Conservation (phyloP, 1,140 invertebrate species). For the Neuroterus valhalla region DNA sequence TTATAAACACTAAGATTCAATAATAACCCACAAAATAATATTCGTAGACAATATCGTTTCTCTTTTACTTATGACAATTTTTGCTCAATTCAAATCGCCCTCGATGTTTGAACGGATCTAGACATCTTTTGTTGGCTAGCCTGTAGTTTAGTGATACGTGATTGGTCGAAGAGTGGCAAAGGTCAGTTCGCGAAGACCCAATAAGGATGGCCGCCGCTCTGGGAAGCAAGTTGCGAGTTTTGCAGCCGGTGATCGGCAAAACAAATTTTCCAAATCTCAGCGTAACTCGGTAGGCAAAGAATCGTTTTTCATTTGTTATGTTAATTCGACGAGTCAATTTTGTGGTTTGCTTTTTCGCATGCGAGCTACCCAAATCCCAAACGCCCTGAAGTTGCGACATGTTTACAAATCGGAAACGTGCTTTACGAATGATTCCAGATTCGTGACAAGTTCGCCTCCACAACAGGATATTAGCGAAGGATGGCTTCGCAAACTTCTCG, state of each 20-base stretch:
- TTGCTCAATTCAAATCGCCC: background rate
- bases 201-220: slow-evolving; percentile 64
- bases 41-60: background rate
- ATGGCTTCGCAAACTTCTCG: slow-evolving; percentile 76
- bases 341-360: background rate
- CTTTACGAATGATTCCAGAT: slow-evolving; percentile 45
- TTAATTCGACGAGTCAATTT: background rate
- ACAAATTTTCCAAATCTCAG: slow-evolving; percentile 36
- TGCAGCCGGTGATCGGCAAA: slow-evolving; percentile 58
- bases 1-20: no score
- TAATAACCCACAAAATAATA: background rate
- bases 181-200: slow-evolving; percentile 42
- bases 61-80: background rate
- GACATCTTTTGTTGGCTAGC: background rate
- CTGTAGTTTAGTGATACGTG: slow-evolving; percentile 12
- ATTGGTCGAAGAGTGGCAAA: slow-evolving; percentile 40
- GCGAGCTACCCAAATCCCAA: background rate
- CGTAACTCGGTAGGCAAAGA: slow-evolving; percentile 52
- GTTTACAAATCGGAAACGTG: slow-evolving; percentile 27
- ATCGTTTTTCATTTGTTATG: background rate
- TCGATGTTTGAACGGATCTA: background rate
- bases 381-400: slow-evolving; percentile 20
- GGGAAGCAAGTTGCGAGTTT: slow-evolving; percentile 57
- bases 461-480: slow-evolving; percentile 80
- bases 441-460: slow-evolving; percentile 70